A percentile compares a stretch with the other conserved stretches of the same genome.
Evolutionary conservation across 1,140 invertebrate genomes (phyloP).

Genomic region (Drosophila suzukii): DNA sequence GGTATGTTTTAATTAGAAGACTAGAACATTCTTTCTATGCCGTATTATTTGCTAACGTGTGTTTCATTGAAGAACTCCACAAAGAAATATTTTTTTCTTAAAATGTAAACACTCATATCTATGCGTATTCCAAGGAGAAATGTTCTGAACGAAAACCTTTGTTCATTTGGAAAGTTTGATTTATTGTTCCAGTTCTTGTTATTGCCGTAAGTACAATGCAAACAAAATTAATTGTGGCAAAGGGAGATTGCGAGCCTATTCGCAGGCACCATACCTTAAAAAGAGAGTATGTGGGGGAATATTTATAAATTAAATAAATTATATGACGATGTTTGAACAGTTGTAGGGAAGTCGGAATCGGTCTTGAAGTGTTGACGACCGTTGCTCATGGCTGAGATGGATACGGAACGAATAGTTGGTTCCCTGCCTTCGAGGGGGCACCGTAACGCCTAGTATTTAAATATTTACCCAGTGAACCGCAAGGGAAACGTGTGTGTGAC

Average conservation of each 20-base stretch:
- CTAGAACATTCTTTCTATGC: background rate
- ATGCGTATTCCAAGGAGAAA: background rate
- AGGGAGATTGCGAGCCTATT: conserved; percentile 58
- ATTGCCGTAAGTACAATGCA: conserved; percentile 62
- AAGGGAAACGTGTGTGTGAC: conserved; percentile 2
- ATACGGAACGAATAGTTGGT: background rate
- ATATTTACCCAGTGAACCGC: conserved; percentile 45
- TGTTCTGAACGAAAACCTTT: conserved; percentile 16
- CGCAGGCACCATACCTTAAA: conserved; percentile 25
- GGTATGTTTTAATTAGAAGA: too few relatives aligned
- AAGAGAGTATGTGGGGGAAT: conserved; percentile 30
- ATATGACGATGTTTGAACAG: conserved; percentile 64
- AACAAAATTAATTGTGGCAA: conserved; percentile 70
- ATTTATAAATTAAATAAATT: conserved; percentile 56
- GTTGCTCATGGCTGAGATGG: conserved; percentile 20
- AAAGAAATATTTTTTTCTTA: background rate
- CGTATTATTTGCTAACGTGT: background rate
- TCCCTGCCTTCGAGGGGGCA: conserved; percentile 1
- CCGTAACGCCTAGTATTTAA: conserved; percentile 29
- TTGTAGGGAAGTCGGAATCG: conserved; percentile 70
- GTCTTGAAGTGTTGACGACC: conserved; percentile 39
- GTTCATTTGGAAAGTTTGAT: conserved; percentile 48
- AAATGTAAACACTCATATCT: conserved; percentile 12
- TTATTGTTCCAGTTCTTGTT: conserved; percentile 46
- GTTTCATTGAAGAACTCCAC: background rate